phyloP scores from a whole-genome alignment of 2,113 vertebrate genomes.

The Mormoops blainvillei region DNA sequence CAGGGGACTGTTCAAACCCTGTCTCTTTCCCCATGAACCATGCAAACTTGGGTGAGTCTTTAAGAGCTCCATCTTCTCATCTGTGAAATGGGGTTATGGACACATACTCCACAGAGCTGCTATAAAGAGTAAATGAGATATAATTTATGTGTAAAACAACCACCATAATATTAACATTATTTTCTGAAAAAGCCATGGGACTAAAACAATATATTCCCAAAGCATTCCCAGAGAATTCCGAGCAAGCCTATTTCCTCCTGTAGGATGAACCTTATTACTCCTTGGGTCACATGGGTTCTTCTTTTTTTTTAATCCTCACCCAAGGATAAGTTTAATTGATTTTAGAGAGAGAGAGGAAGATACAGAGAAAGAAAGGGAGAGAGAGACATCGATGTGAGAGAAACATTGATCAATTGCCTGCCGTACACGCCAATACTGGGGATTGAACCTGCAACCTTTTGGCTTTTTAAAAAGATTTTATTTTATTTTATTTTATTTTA shows the following conservation, averaged over 20 bases:
- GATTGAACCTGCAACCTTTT: too few species aligned
- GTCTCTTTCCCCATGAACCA: background rate
- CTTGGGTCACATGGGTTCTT: background rate
- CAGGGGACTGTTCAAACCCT: background rate
- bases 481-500: too few species aligned
- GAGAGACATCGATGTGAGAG: too few species aligned
- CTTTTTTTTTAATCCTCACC: too few species aligned
- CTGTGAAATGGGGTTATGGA: background rate
- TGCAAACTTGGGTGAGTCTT: background rate
- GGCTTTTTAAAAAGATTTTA: too few species aligned
- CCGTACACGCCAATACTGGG: too few species aligned
- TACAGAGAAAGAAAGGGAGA: too few species aligned
- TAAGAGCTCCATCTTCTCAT: background rate
- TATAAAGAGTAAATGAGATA: background rate
- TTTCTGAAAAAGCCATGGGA: slow-evolving; percentile 43
- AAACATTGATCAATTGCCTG: too few species aligned
- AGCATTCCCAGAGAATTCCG: background rate
- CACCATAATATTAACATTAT: rapidly evolving
- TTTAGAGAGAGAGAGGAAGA: too few species aligned
- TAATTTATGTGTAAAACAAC: too few species aligned
- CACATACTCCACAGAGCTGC: background rate
- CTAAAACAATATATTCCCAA: background rate
- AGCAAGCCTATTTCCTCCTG: slow-evolving; percentile 41
- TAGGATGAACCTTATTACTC: slow-evolving; percentile 12
- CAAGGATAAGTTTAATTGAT: too few species aligned